Conservation (phyloP, 2,888 invertebrate genomes). For the Bedellia somnulentella region DNA sequence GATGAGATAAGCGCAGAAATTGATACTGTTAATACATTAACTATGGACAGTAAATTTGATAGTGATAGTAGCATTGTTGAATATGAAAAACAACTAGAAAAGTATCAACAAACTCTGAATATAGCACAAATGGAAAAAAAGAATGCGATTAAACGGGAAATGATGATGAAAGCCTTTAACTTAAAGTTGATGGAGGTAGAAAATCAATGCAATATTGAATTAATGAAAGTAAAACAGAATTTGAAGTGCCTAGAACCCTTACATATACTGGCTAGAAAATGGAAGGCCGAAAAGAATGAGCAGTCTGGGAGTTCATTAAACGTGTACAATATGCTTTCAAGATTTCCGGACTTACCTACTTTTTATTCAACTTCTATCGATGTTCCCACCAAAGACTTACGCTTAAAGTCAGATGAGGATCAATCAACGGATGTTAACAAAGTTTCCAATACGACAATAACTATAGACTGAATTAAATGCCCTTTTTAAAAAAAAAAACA, state of each 20-base stretch:
- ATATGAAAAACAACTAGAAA: slow-evolving; percentile 47
- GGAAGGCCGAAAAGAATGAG: slow-evolving; percentile 26
- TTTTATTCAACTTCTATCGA: too few relatives aligned
- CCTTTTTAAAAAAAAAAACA: too few relatives aligned
- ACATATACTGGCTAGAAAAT: slow-evolving; percentile 37
- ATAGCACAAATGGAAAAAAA: slow-evolving; percentile 50
- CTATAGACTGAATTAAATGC: too few relatives aligned
- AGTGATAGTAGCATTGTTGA: slow-evolving; percentile 32
- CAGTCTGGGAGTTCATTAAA: slow-evolving; percentile 26
- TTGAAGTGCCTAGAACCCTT: slow-evolving; percentile 46
- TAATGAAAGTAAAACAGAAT: slow-evolving; percentile 44
- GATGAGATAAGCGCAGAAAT: too few relatives aligned
- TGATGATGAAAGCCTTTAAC: slow-evolving; percentile 45
- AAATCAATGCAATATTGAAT: slow-evolving; percentile 49
- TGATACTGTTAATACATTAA: slow-evolving; percentile 6
- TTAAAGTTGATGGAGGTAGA: slow-evolving; percentile 46
- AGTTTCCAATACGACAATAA: too few relatives aligned
- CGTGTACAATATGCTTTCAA: slow-evolving; percentile 33
- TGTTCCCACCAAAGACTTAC: too few relatives aligned
- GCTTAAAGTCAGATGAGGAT: too few relatives aligned
- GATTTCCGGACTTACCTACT: slow-evolving; percentile 29
- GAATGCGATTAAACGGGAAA: slow-evolving; percentile 45
- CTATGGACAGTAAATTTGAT: slow-evolving; percentile 3
- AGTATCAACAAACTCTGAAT: slow-evolving; percentile 42
- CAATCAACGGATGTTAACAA: too few relatives aligned